Percentiles rank a stretch among this genome's conserved stretches.
These are phyloP conservation scores for Laupala kohalensis DNA, from an alignment of 1,140 invertebrate species.

Conservation along the genomic window DNA sequence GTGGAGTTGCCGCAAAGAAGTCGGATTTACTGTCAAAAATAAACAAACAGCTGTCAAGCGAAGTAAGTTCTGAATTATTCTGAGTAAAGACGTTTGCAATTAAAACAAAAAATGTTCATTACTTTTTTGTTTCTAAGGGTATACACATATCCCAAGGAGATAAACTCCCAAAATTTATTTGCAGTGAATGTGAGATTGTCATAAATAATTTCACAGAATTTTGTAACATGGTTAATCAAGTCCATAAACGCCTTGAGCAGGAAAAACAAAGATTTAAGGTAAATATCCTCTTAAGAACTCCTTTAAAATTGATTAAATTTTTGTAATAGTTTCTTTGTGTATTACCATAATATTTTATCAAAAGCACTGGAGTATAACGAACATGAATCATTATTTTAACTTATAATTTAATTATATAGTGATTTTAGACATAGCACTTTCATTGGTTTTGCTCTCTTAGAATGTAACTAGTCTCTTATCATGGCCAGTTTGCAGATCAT, in stretches of 20 bases:
- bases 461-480: too few species aligned
- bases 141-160: conserved; percentile 14
- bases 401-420: too few species aligned
- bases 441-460: too few species aligned
- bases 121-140: conserved; percentile 12
- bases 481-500: too few species aligned
- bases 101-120: not conserved
- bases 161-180: conserved; percentile 17
- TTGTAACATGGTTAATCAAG: conserved; percentile 16
- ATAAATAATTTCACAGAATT: conserved; percentile 17
- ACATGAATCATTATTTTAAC: too few species aligned
- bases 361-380: too few species aligned
- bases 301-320: too few species aligned
- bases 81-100: not conserved
- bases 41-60: conserved; percentile 14
- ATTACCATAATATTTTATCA: too few species aligned
- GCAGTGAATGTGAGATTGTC: conserved; percentile 16
- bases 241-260: conserved; percentile 12
- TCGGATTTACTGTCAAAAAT: conserved; percentile 12
- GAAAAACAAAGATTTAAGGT: not conserved
- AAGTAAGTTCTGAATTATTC: conserved; percentile 10
- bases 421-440: too few species aligned
- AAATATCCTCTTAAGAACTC: too few species aligned
- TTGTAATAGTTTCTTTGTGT: too few species aligned
- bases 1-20: conserved; percentile 1